These are phyloP conservation scores for Nematostella vectensis DNA, from an alignment of 92 coral and sea anemone genomes.

Conservation along the genomic window DNA sequence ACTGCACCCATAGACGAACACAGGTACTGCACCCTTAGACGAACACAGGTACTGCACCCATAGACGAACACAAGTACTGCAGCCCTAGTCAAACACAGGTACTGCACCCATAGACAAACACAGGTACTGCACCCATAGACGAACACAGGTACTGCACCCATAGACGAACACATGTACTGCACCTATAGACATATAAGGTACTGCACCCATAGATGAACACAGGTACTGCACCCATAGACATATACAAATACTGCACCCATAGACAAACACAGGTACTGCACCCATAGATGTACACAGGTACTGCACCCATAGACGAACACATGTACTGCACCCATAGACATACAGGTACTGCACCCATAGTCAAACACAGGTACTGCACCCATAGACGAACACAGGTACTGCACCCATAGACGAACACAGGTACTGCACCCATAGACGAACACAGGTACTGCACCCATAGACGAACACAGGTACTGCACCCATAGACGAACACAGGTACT, in stretches of 20 bases:
- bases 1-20: constrained; percentile 75
- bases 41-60: constrained; percentile 24
- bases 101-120: constrained; percentile 76
- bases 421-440: constrained; percentile 77
- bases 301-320: neutral
- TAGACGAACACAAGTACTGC: neutral
- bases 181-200: constrained; percentile 26
- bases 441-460: constrained; percentile 68
- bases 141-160: constrained; percentile 24
- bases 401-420: too few species aligned
- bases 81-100: too few species aligned
- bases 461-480: constrained; percentile 28
- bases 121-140: constrained; percentile 64
- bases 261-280: constrained; percentile 71
- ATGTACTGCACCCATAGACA: neutral
- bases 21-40: constrained; percentile 66
- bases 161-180: neutral
- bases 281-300: constrained; percentile 50
- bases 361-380: constrained; percentile 27
- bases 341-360: constrained; percentile 71
- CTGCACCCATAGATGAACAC: neutral
- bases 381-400: neutral
- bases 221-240: neutral
- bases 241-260: too few species aligned
- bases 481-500: neutral